Evolutionary conservation across 2,113 vertebrate genomes (phyloP), one percentile per base, ranked within the genome.

Genomic region (Morone chrysops): DNA sequence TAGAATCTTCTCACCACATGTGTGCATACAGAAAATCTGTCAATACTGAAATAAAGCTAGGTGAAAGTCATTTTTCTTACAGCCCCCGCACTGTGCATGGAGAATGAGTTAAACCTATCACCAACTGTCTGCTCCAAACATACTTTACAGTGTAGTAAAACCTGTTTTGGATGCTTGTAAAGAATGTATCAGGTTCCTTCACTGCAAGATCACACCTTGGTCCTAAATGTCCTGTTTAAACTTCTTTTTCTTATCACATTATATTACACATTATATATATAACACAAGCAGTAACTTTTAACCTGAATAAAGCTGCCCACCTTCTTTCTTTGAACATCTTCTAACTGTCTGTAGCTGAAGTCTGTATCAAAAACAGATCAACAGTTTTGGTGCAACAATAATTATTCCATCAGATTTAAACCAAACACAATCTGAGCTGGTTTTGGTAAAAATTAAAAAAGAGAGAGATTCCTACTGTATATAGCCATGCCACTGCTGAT

Each of bases 401-500:
- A 79, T 76, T 50, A 83, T 72, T 80, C 72, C 78, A 76, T 77
- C 73, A 75, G 60, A 60, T 67, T 47, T 43, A 51, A 70, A 73
- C 48, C 45, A 72, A 67, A 82, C 18, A 40, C 56, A 70, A 47
- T 75, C 51, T n/a, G 25, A 45, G 63, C 38, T 84, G 59, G n/a
- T 50, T 85, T 69, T 16, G 0, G 80, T 77, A 25, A 56, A 61
- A 71, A 51, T 48, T 18, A 54, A 51, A 71, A 71, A 84, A 50
- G 10, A 50, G 56, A 65, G 43, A 17, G 13, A 78, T 73, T 67
- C 70, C 63, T 61, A 74, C 83, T 85, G 78, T 79, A 80, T 83
- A 82, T 80, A 87, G 85, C 76, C 54, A 12, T 70, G 84, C 83
- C 86, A 85, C 81, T 74, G 84, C 87, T 72, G 84, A 90, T 92